These are phyloP conservation scores for Pelochelys cantorii DNA, from an alignment of 2,797 vertebrate genomes.

Conservation along the genomic window DNA sequence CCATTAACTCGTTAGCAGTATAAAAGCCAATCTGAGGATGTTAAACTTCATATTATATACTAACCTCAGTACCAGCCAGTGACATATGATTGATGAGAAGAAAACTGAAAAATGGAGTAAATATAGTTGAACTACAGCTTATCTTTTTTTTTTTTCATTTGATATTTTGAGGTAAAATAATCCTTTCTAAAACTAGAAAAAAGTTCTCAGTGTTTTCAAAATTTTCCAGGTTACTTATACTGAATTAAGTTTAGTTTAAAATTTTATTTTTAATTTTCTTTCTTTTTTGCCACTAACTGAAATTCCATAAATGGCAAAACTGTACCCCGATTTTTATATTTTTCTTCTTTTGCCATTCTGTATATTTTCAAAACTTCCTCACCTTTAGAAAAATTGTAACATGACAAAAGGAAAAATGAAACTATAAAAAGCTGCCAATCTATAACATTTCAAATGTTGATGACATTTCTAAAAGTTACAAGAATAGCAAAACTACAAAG, in stretches of 20 bases:
- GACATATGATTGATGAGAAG: not conserved
- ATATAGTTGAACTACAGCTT: not conserved
- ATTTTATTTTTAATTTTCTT: not conserved
- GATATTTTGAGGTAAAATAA: not conserved
- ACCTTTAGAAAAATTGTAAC: not conserved
- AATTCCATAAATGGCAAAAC: not conserved
- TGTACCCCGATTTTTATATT: not conserved
- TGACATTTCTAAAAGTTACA: not conserved
- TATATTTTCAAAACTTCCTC: not conserved
- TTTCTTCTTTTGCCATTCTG: not conserved
- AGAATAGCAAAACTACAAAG: not conserved
- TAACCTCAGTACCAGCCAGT: not conserved
- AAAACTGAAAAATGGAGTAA: not conserved
- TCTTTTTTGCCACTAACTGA: not conserved
- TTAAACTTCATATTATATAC: not conserved
- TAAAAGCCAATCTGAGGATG: not conserved
- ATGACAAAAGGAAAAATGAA: not conserved
- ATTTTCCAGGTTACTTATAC: not conserved
- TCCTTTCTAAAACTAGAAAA: not conserved
- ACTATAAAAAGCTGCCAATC: not conserved
- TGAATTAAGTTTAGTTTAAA: not conserved
- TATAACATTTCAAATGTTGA: not conserved
- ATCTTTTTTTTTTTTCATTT: not conserved
- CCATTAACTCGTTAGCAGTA: not conserved
- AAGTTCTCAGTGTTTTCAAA: rapidly evolving